These are phyloP conservation scores for Pseudococcus viburni DNA, from an alignment of 2,888 invertebrate genomes.

Conservation along the genomic window DNA sequence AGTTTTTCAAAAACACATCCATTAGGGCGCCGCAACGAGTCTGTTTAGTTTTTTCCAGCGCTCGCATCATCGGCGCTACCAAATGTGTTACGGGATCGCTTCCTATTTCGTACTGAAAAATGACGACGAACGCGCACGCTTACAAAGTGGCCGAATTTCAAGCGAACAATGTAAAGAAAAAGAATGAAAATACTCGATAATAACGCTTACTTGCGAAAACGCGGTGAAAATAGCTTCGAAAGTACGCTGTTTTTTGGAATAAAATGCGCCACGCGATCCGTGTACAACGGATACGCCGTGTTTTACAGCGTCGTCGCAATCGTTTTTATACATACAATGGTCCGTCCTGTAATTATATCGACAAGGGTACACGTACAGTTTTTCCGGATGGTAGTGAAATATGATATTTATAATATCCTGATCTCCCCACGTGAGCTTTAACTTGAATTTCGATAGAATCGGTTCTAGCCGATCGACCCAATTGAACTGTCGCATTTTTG, in stretches of 20 bases:
- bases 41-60: slow-evolving; percentile 26
- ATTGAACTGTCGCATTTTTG: slow-evolving; percentile 87
- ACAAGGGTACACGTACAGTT: slow-evolving; percentile 83
- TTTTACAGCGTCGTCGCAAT: slow-evolving; percentile 82
- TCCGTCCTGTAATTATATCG: slow-evolving; percentile 94
- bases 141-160: too few relatives aligned
- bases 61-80: slow-evolving; percentile 72
- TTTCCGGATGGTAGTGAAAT: slow-evolving; percentile 86
- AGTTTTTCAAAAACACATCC: slow-evolving; percentile 45
- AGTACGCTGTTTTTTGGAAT: slow-evolving; percentile 87
- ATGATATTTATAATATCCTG: slow-evolving; percentile 95
- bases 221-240: slow-evolving; percentile 82
- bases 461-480: slow-evolving; percentile 90
- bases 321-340: slow-evolving; percentile 95
- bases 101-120: slow-evolving; percentile 77
- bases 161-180: too few relatives aligned
- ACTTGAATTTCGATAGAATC: slow-evolving; percentile 86
- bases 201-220: slow-evolving; percentile 74
- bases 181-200: too few relatives aligned
- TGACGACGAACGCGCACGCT: background rate
- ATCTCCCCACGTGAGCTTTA: slow-evolving; percentile 96
- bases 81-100: slow-evolving; percentile 78
- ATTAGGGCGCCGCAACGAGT: slow-evolving; percentile 50
- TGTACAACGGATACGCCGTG: slow-evolving; percentile 88
- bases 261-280: slow-evolving; percentile 90